Conservation (phyloP, 2,797 vertebrate genomes). For the Pteropus rufus region DNA sequence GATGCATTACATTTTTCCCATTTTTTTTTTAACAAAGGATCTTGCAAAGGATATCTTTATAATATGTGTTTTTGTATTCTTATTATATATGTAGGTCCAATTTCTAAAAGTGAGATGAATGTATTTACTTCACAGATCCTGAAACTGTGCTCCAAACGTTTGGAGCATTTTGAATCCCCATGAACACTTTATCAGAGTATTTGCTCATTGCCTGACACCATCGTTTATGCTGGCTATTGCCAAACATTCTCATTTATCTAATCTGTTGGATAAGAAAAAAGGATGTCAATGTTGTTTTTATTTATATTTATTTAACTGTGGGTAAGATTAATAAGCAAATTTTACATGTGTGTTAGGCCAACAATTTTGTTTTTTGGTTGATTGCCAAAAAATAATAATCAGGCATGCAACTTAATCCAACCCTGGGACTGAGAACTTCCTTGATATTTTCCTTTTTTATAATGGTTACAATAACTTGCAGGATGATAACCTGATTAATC, state of each 20-base stretch:
- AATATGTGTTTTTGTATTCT: background rate
- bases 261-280: background rate
- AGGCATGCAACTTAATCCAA: background rate
- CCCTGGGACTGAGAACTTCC: background rate
- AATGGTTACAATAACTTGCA: background rate
- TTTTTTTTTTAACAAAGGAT: background rate
- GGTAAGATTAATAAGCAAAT: background rate
- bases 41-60: background rate
- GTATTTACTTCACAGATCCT: background rate
- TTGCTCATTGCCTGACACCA: background rate
- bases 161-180: background rate
- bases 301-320: background rate
- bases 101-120: background rate
- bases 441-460: background rate
- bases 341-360: background rate
- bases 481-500: background rate
- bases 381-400: background rate
- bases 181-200: too few relatives aligned
- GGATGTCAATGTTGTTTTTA: background rate
- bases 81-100: background rate
- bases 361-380: constrained; percentile 11
- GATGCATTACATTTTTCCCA: background rate
- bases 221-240: fast-evolving
- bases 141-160: background rate
- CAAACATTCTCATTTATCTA: background rate